Evolutionary conservation across 2,888 invertebrate genomes (phyloP).

Genomic region (Agonum fuliginosum): DNA sequence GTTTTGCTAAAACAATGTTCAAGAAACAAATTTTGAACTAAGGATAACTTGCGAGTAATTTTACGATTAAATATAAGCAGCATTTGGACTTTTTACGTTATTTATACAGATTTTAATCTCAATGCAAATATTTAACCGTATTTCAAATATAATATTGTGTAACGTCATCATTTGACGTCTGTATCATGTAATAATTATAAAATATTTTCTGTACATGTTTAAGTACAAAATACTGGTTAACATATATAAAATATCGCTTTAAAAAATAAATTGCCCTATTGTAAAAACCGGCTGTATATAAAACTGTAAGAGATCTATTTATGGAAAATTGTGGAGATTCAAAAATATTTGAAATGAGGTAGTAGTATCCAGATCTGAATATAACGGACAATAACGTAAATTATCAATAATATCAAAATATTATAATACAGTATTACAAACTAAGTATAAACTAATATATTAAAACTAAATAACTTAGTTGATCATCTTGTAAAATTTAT

Average conservation of each 20-base stretch:
- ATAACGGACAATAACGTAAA: conserved; percentile 19
- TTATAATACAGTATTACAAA: conserved; percentile 36
- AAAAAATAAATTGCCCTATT: conserved; percentile 57
- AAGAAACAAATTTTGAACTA: conserved; percentile 14
- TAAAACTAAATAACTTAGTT: conserved; percentile 57
- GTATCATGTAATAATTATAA: conserved; percentile 21
- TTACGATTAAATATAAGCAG: conserved; percentile 37
- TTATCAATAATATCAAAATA: conserved; percentile 47
- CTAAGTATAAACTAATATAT: conserved; percentile 44
- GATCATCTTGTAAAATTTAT: conserved; percentile 22
- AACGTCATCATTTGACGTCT: conserved; percentile 26
- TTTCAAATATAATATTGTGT: conserved; percentile 32
- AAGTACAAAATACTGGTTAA: conserved; percentile 59
- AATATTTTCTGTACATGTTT: conserved; percentile 46
- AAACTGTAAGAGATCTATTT: conserved; percentile 53
- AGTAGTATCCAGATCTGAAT: conserved; percentile 47
- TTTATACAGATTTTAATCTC: conserved; percentile 44
- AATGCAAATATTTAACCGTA: conserved; percentile 40
- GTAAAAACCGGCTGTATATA: conserved; percentile 53
- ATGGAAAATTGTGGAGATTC: conserved; percentile 49
- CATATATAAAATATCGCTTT: conserved; percentile 58
- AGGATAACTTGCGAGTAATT: conserved; percentile 21
- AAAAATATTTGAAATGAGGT: conserved; percentile 55
- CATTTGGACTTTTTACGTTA: conserved; percentile 38
- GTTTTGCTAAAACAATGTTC: conserved; percentile 21